phyloP scores from a whole-genome alignment of 2,888 invertebrate species.

The Sinohyriopsis cumingii region DNA sequence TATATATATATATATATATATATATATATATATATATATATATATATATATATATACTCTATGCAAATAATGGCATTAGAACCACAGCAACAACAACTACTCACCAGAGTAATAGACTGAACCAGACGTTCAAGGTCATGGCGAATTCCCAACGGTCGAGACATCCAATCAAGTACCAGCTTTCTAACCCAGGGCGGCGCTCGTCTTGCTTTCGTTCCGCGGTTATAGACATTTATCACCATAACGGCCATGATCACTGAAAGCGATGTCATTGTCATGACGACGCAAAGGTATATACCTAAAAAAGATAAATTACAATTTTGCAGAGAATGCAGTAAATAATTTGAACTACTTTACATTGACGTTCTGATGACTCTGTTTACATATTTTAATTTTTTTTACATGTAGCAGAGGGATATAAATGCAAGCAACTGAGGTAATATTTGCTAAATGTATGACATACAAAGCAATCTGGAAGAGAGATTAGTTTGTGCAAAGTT shows the following conservation, averaged over 20 bases:
- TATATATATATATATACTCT: not conserved
- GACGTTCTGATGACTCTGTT: not conserved
- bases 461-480: no score
- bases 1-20: not conserved
- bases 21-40: not conserved
- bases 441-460: no score
- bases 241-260: slow-evolving; percentile 75
- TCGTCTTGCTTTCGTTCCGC: slow-evolving; percentile 63
- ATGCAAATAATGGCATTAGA: not conserved
- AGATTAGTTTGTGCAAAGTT: no score
- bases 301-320: slow-evolving; percentile 8
- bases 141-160: slow-evolving; percentile 54
- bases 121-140: slow-evolving; percentile 64
- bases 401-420: no score
- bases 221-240: slow-evolving; percentile 76
- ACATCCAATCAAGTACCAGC: slow-evolving; percentile 59
- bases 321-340: not conserved
- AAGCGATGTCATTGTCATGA: slow-evolving; percentile 76
- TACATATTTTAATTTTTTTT: no score
- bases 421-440: no score
- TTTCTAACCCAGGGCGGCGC: slow-evolving; percentile 63
- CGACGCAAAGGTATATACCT: slow-evolving; percentile 77
- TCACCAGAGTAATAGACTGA: slow-evolving; percentile 62
- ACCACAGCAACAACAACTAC: slow-evolving; percentile 6
- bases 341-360: not conserved